Conservation (phyloP, 64 coral and sea anemone species). For the Pocillopora verrucosa region DNA sequence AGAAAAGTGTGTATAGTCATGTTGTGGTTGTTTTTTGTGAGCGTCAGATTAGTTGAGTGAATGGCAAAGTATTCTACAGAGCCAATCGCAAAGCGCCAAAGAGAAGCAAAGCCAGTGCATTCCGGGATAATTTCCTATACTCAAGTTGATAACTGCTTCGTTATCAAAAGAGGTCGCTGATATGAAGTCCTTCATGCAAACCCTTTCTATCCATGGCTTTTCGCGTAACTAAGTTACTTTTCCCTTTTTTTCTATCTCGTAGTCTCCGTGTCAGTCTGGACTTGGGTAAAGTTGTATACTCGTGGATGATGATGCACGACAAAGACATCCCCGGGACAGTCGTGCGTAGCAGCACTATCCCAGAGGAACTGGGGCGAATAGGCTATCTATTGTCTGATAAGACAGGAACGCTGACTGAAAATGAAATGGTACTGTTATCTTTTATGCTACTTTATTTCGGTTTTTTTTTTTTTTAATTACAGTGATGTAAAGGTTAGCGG, state of each 20-base stretch:
- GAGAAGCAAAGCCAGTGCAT: too few species aligned
- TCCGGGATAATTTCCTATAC: too few species aligned
- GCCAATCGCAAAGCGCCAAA: too few species aligned
- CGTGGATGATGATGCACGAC: conserved; percentile 95
- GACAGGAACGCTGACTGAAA: conserved; percentile 95
- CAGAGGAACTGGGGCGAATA: conserved; percentile 91
- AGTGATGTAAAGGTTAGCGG: too few species aligned
- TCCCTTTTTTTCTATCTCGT: not conserved
- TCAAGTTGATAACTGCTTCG: too few species aligned
- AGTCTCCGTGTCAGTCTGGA: conserved; percentile 96
- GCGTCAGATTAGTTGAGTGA: too few species aligned
- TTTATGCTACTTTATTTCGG: too few species aligned
- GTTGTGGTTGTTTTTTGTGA: too few species aligned
- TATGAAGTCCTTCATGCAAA: not conserved
- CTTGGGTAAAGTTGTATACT: conserved; percentile 96
- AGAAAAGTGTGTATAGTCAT: too few species aligned
- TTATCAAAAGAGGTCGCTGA: too few species aligned
- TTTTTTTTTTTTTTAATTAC: too few species aligned
- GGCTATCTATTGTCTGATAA: conserved; percentile 97
- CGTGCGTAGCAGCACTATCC: conserved; percentile 97
- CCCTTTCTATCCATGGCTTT: not conserved
- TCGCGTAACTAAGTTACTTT: not conserved
- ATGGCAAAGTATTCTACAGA: too few species aligned
- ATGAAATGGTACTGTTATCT: conserved; percentile 85
- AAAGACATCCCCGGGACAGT: conserved; percentile 92